A percentile compares a stretch with the other conserved stretches of the same genome.
phyloP scores from a whole-genome alignment of 2,797 vertebrate genomes.

The Pristis pectinata region DNA sequence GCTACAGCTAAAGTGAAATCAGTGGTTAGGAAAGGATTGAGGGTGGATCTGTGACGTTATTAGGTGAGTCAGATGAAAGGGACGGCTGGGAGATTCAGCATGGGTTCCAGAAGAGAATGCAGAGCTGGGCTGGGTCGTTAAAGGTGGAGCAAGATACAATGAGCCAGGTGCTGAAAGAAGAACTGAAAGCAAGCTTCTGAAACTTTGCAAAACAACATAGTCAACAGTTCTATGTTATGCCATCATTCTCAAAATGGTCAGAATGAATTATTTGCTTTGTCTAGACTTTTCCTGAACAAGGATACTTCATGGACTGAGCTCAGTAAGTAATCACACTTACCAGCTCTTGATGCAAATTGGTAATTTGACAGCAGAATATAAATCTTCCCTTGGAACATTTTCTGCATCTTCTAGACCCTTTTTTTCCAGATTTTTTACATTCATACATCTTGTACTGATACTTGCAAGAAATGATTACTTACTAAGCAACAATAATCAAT shows the following conservation, averaged over 20 bases:
- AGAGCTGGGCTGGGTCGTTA: not conserved
- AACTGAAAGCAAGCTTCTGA: not conserved
- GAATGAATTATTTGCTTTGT: not conserved
- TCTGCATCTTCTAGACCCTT: not conserved
- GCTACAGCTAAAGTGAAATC: not conserved
- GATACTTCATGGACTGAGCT: no score
- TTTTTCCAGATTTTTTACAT: not conserved
- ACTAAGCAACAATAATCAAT: not conserved
- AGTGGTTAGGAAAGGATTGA: not conserved
- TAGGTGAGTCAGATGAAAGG: not conserved
- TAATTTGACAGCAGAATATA: not conserved
- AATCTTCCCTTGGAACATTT: not conserved
- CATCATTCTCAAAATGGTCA: not conserved
- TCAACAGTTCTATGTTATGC: not conserved
- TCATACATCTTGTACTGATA: not conserved
- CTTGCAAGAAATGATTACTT: not conserved
- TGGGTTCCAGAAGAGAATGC: no score
- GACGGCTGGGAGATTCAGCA: not conserved
- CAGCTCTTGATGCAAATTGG: not conserved
- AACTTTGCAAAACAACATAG: not conserved
- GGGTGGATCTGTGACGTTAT: not conserved
- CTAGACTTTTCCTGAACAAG: no score
- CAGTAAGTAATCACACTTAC: not conserved
- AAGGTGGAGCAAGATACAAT: not conserved
- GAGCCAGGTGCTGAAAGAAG: not conserved